A percentile compares a stretch with the other conserved stretches of the same genome.
phyloP scores from a whole-genome alignment of 2,113 vertebrate genomes.

The Tiliqua scincoides region DNA sequence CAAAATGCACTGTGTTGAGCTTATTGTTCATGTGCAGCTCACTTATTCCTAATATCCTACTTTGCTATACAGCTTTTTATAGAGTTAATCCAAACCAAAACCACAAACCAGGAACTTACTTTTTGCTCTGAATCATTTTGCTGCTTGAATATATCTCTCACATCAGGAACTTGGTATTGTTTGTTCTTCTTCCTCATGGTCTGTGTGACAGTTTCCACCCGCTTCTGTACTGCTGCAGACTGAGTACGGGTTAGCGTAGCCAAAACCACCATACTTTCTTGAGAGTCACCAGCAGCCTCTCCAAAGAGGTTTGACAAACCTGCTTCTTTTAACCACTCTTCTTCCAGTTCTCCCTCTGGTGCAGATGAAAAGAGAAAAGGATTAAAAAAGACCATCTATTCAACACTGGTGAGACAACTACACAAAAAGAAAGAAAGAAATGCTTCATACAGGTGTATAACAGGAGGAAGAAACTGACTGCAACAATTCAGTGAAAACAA shows the following conservation, averaged over 20 bases:
- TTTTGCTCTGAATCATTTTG: constrained; percentile 74
- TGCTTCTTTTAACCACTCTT: constrained; percentile 94
- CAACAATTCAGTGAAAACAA: background rate
- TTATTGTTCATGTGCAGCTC: background rate
- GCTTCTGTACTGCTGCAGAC: constrained; percentile 88
- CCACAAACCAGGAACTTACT: constrained; percentile 62
- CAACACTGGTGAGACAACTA: too few species aligned
- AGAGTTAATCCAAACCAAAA: constrained; percentile 3
- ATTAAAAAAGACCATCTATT: background rate
- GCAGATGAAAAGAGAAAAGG: constrained; percentile 25
- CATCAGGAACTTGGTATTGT: constrained; percentile 89
- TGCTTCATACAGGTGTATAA: too few species aligned
- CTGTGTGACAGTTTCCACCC: constrained; percentile 87
- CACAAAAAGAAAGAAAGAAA: background rate
- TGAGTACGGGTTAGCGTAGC: constrained; percentile 92
- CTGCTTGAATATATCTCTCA: constrained; percentile 92
- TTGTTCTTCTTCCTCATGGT: constrained; percentile 92
- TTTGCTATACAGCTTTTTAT: background rate
- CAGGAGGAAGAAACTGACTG: background rate
- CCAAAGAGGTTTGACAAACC: constrained; percentile 90
- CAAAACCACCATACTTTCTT: constrained; percentile 86
- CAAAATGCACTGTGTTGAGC: background rate
- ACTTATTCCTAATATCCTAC: background rate
- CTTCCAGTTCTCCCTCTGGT: constrained; percentile 93
- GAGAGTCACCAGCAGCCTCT: constrained; percentile 79